Evolutionary conservation across 2,888 invertebrate species (phyloP).

Genomic region (Gerosis bhagava): DNA sequence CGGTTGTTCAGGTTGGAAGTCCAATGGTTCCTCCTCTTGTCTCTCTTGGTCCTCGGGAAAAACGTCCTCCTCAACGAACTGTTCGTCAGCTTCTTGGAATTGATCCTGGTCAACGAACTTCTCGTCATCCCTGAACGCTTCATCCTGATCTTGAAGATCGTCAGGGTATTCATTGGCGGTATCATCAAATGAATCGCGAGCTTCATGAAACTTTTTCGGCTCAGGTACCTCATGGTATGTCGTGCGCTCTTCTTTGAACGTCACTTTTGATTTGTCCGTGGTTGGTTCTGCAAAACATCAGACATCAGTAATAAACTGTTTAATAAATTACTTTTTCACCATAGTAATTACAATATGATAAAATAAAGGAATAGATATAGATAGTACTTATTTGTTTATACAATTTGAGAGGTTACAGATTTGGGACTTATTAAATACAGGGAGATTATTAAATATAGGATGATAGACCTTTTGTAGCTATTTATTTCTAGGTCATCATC

Average conservation of each 20-base stretch:
- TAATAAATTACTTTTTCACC: too few species aligned
- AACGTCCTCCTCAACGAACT: conserved; percentile 66
- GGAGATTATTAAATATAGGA: too few species aligned
- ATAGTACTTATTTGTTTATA: too few species aligned
- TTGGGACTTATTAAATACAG: too few species aligned
- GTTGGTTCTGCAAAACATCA: conserved; percentile 49
- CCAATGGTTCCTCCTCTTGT: conserved; percentile 78
- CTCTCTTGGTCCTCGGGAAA: conserved; percentile 72
- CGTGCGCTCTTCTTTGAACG: conserved; percentile 68
- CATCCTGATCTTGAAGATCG: conserved; percentile 52
- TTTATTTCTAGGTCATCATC: too few species aligned
- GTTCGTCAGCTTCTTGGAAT: conserved; percentile 61
- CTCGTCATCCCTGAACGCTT: conserved; percentile 55
- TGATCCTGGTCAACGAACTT: conserved; percentile 65
- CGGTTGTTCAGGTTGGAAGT: conserved; percentile 75
- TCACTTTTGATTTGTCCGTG: conserved; percentile 67
- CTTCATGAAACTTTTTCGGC: conserved; percentile 53
- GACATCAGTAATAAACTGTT: too few species aligned
- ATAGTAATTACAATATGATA: too few species aligned
- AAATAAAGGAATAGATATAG: too few species aligned
- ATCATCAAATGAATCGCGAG: conserved; percentile 58
- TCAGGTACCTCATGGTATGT: conserved; percentile 69
- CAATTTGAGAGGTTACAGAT: too few species aligned
- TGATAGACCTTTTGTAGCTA: too few species aligned
- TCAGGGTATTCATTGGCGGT: conserved; percentile 59